These are phyloP conservation scores for Edolisoma coerulescens DNA, from an alignment of 2,113 vertebrate genomes.

Conservation along the genomic window DNA sequence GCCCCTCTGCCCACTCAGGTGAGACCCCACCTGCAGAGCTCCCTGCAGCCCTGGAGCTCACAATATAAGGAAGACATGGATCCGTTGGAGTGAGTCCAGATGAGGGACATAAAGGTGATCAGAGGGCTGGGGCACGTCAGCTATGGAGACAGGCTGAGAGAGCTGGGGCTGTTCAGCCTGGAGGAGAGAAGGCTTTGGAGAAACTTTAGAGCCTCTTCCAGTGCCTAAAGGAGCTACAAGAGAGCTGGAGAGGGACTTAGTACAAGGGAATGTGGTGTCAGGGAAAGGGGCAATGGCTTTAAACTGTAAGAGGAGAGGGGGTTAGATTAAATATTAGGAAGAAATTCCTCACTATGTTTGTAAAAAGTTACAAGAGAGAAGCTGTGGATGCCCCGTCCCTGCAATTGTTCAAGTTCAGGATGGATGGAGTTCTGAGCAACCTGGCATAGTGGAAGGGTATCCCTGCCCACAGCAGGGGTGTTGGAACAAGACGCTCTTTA, in stretches of 20 bases:
- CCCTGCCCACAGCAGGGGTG: not conserved
- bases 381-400: not conserved
- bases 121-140: not conserved
- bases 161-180: not conserved
- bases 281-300: not conserved
- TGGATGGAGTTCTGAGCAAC: not conserved
- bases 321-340: not conserved
- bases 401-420: not conserved
- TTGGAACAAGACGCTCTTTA: not conserved
- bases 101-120: not conserved
- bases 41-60: not conserved
- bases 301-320: not conserved
- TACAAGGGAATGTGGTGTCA: not conserved
- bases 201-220: not conserved
- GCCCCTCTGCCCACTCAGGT: not conserved
- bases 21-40: not conserved
- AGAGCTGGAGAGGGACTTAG: not conserved
- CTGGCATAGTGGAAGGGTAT: not conserved
- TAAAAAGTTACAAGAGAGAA: not conserved
- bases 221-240: not conserved
- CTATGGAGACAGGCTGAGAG: not conserved
- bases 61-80: rapidly evolving
- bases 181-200: not conserved
- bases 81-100: not conserved
- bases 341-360: not conserved